Conservation (phyloP, 2,888 invertebrate genomes). For the Schizotus pectinicornis region DNA sequence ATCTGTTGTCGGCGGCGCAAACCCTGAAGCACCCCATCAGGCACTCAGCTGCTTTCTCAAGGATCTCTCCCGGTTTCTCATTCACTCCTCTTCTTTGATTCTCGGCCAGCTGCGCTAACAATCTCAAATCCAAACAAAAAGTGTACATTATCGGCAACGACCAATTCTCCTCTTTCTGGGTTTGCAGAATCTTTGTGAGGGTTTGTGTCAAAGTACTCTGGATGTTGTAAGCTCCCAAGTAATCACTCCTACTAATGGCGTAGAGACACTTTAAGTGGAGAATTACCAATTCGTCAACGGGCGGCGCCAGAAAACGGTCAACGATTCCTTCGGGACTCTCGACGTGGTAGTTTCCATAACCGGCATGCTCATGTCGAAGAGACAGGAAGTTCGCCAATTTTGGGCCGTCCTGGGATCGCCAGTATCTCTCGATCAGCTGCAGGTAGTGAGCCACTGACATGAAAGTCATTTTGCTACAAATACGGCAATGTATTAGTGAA, state of each 20-base stretch:
- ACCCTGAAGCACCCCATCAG: constrained; percentile 93
- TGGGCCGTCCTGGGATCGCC: constrained; percentile 68
- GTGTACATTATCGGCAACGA: constrained; percentile 91
- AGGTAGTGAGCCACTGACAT: constrained; percentile 57
- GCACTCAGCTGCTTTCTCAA: constrained; percentile 94
- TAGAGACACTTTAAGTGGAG: constrained; percentile 75
- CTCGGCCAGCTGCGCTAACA: constrained; percentile 80
- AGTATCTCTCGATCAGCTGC: constrained; percentile 65
- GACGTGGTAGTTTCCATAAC: constrained; percentile 71
- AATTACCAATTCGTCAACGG: constrained; percentile 77
- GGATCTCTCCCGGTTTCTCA: constrained; percentile 70
- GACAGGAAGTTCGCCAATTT: constrained; percentile 68
- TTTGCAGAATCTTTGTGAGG: constrained; percentile 82
- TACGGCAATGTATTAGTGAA: too few species aligned
- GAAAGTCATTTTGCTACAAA: constrained; percentile 47
- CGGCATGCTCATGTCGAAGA: constrained; percentile 74
- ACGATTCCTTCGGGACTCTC: constrained; percentile 75
- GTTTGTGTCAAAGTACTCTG: constrained; percentile 80
- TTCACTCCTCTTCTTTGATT: constrained; percentile 59
- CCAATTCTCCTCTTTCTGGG: constrained; percentile 96
- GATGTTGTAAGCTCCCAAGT: constrained; percentile 74
- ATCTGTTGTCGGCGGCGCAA: constrained; percentile 92
- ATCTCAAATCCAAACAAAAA: constrained; percentile 85
- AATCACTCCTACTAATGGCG: constrained; percentile 60
- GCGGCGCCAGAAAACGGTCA: constrained; percentile 71